Percentiles rank a stretch among this genome's conserved stretches.
These are phyloP conservation scores for Syndactyla subalaris DNA, from an alignment of 2,797 vertebrate species.

Conservation along the genomic window DNA sequence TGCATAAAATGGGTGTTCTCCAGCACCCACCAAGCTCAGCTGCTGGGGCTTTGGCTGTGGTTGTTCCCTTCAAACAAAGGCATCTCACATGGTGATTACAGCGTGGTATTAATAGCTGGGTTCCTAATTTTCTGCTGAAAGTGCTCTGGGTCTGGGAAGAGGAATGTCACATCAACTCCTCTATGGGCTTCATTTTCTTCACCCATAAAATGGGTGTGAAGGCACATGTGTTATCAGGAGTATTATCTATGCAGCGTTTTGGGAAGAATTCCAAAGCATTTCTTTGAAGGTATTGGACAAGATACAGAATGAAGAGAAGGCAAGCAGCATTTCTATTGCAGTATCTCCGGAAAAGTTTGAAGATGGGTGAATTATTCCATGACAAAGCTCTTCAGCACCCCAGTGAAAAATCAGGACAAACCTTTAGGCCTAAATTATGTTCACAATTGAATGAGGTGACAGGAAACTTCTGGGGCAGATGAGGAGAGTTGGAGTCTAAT, in stretches of 20 bases:
- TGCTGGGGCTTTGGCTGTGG: neutral
- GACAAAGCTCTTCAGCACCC: neutral
- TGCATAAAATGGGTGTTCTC: neutral
- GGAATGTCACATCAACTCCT: neutral
- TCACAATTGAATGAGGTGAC: neutral
- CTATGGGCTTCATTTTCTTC: neutral
- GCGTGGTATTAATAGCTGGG: neutral
- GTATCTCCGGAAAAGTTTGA: neutral
- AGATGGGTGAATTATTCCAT: neutral
- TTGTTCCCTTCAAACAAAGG: neutral
- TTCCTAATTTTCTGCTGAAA: neutral
- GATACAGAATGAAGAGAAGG: neutral
- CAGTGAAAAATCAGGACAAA: neutral
- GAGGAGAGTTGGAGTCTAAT: slow-evolving; percentile 16
- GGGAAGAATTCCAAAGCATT: neutral
- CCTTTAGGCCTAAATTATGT: neutral
- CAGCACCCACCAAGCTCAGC: neutral
- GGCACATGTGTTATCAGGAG: fast-evolving
- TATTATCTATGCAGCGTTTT: neutral
- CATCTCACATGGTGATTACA: neutral
- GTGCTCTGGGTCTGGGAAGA: neutral
- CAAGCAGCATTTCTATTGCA: neutral
- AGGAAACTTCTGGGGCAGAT: neutral
- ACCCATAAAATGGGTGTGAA: neutral
- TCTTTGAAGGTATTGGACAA: neutral